Evolutionary conservation across 2,888 invertebrate species (phyloP), one percentile per base, ranked within the genome.

Genomic region (Tachina lurida): DNA sequence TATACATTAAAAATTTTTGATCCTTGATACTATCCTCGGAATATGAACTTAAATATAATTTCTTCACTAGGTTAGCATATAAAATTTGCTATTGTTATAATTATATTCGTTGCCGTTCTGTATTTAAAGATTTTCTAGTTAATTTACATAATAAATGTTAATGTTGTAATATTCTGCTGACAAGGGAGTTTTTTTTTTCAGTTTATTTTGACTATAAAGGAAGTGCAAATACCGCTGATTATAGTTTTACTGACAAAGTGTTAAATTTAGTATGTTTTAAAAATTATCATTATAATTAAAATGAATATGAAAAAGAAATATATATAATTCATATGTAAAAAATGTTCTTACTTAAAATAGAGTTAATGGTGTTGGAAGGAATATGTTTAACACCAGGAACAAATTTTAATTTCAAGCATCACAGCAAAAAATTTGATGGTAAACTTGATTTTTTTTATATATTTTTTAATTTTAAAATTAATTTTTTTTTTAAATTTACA

Each of bases 131-230:
- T 81, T 81, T 81, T 63, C 56, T 41, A 81, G 77, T 78, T 78
- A 85, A 85, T 85, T 85, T 81, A 81, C 84, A 85, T 85, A 85
- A 70, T 85, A 81, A 81, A 85, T 85, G 84, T 70, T 84, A 22
- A 52, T 39, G 39, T 56, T 63, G 12, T 15, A 75, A 58, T 45
- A 43, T 70, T 83, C 65, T 76, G 83, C 76, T 83, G 79, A 75
- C 71, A 76, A 7, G 22, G 41, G 47, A 49, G 54, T 45, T 17
- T 15, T 13, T 17, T 15, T 13, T 65, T 67, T 39, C 17, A 12
- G 39, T n/a, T 31, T 22, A 63, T 75, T 78, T 68, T 19, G 31
- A 19, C 17, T 52, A 47, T 39, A 47, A 68, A 41, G 15, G 22
- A 74, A 49, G 62, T 70, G 56, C 39, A 73, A 71, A 60, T 60